These are phyloP conservation scores for Cladopsammia gracilis DNA, from an alignment of 64 coral and sea anemone genomes.

Conservation along the genomic window DNA sequence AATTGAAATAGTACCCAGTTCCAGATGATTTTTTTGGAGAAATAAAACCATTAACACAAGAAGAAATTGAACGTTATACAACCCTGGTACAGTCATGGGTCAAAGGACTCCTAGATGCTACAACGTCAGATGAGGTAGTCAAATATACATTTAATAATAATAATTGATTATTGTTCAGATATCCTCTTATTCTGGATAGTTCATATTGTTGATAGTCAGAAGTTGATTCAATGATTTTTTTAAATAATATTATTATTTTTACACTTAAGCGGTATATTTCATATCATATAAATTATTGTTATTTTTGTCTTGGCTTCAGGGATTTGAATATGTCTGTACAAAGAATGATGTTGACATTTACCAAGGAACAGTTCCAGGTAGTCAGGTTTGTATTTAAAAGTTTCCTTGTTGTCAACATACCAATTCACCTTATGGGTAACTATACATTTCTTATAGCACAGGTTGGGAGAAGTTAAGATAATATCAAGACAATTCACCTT, in stretches of 20 bases:
- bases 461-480: too few relatives aligned
- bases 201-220: too few relatives aligned
- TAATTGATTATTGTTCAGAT: too few relatives aligned
- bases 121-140: slow-evolving; percentile 75
- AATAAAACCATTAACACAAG: slow-evolving; percentile 60
- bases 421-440: too few relatives aligned
- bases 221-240: too few relatives aligned
- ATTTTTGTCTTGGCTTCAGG: slow-evolving; percentile 3
- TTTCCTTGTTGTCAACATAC: background rate
- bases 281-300: too few relatives aligned
- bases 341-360: slow-evolving; percentile 95
- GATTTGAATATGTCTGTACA: slow-evolving; percentile 90
- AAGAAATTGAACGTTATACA: slow-evolving; percentile 76
- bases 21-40: slow-evolving; percentile 89
- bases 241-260: too few relatives aligned
- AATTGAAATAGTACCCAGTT: slow-evolving; percentile 63
- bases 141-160: background rate
- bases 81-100: slow-evolving; percentile 88
- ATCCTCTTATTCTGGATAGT: too few relatives aligned
- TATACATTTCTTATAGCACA: too few relatives aligned
- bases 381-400: slow-evolving; percentile 60
- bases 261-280: too few relatives aligned
- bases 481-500: too few relatives aligned
- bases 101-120: slow-evolving; percentile 76
- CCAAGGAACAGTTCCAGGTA: slow-evolving; percentile 82